Conservation (phyloP, 2,113 vertebrate genomes). For the Nasalis larvatus region DNA sequence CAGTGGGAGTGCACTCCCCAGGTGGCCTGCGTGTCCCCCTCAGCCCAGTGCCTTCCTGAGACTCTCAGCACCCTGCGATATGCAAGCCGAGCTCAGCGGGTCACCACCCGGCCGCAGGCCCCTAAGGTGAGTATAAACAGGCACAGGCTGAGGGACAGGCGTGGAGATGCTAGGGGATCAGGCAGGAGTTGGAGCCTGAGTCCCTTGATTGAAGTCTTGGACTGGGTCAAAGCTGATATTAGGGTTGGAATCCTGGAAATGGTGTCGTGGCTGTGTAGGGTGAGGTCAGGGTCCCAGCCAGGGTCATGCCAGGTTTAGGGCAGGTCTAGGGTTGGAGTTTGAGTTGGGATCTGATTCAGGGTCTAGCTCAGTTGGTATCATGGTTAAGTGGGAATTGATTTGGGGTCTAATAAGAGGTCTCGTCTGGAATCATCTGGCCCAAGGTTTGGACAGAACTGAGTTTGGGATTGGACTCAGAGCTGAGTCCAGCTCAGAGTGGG, state of each 20-base stretch:
- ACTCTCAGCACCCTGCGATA: constrained; percentile 86
- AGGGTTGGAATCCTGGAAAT: neutral
- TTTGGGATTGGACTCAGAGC: neutral
- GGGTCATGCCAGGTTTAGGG: neutral
- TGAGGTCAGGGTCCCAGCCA: neutral
- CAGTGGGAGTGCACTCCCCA: constrained; percentile 32
- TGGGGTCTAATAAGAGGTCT: neutral
- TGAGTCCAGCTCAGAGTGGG: too few species aligned
- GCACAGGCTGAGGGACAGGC: accelerated
- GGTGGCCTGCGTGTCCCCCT: constrained; percentile 87
- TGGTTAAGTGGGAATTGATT: neutral
- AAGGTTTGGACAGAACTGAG: neutral
- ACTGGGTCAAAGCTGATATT: neutral
- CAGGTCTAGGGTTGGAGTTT: neutral
- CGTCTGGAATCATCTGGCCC: neutral
- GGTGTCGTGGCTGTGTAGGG: neutral
- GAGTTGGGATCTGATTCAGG: neutral
- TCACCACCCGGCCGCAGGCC: constrained; percentile 81
- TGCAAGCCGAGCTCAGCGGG: constrained; percentile 80
- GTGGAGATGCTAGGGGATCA: neutral
- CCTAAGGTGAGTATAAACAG: constrained; percentile 72
- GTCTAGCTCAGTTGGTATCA: too few species aligned
- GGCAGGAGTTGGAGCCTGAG: neutral
- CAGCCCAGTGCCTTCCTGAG: constrained; percentile 83
- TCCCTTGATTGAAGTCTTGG: neutral